Evolutionary conservation across 1,140 invertebrate species (phyloP).

Genomic region (Oreohelix idahoensis): DNA sequence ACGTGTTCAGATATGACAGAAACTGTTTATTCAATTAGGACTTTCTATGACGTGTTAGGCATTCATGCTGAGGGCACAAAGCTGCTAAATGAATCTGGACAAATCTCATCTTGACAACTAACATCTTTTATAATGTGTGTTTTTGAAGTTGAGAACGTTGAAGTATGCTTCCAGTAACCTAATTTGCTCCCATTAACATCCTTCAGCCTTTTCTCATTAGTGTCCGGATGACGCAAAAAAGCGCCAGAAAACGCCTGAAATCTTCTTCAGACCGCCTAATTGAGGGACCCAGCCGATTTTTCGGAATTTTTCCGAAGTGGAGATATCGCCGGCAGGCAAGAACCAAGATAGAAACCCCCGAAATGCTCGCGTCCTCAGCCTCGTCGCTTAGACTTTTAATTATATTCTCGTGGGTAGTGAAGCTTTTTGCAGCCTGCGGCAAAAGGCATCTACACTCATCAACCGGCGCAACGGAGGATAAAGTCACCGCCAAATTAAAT

Average conservation of each 20-base stretch:
- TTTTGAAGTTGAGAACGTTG: neutral
- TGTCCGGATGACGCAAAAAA: neutral
- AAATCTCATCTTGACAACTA: neutral
- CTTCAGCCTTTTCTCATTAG: neutral
- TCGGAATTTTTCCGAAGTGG: neutral
- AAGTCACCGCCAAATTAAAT: neutral
- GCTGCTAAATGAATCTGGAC: neutral
- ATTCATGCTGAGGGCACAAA: neutral
- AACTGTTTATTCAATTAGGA: neutral
- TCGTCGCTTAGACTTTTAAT: neutral
- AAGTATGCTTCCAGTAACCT: neutral
- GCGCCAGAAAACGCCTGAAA: neutral
- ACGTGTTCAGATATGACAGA: neutral
- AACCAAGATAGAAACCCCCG: neutral
- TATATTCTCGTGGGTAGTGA: neutral
- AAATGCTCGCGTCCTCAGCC: neutral
- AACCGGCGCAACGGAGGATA: neutral
- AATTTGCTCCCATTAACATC: conserved; percentile 3
- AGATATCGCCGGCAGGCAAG: neutral
- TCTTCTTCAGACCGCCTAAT: neutral
- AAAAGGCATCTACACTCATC: neutral
- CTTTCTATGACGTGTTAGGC: neutral
- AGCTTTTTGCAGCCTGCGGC: neutral
- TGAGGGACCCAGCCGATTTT: neutral
- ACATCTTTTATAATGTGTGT: neutral